Evolutionary conservation across 2,113 vertebrate species (phyloP).

Genomic region (Glaucidium brasilianum): DNA sequence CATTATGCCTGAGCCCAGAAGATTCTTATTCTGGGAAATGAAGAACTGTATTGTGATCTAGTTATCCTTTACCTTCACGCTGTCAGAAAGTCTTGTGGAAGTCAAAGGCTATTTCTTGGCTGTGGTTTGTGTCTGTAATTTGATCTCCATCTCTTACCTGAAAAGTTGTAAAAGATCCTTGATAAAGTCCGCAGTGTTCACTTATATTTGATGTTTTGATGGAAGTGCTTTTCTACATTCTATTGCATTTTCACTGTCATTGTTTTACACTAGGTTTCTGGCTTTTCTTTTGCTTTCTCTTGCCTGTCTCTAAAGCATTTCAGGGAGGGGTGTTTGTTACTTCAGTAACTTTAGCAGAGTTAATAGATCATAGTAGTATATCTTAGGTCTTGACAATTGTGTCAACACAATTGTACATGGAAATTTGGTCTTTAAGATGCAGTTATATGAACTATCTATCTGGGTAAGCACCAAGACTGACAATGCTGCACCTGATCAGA

Average conservation of each 20-base stretch:
- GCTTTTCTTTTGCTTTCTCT: not conserved
- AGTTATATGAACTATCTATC: not conserved
- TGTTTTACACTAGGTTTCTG: not conserved
- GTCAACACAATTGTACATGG: not conserved
- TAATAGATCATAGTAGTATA: not conserved
- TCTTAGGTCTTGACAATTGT: not conserved
- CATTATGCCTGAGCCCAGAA: not conserved
- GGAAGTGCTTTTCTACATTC: not conserved
- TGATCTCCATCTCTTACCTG: not conserved
- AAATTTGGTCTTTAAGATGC: not conserved
- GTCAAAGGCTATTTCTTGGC: not conserved
- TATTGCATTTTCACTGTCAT: not conserved
- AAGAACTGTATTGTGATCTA: not conserved
- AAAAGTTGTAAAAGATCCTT: not conserved
- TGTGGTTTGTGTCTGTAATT: not conserved
- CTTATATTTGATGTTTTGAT: not conserved
- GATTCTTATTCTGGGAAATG: not conserved
- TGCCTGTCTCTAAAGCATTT: not conserved
- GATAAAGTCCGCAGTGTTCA: not conserved
- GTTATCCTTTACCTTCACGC: not conserved
- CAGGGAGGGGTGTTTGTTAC: not conserved
- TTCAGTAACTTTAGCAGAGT: not conserved
- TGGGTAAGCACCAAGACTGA: not conserved
- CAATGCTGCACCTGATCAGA: not conserved
- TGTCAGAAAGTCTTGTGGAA: not conserved